phyloP scores from a whole-genome alignment of 2,113 vertebrate species.

The Halichoeres trimaculatus region DNA sequence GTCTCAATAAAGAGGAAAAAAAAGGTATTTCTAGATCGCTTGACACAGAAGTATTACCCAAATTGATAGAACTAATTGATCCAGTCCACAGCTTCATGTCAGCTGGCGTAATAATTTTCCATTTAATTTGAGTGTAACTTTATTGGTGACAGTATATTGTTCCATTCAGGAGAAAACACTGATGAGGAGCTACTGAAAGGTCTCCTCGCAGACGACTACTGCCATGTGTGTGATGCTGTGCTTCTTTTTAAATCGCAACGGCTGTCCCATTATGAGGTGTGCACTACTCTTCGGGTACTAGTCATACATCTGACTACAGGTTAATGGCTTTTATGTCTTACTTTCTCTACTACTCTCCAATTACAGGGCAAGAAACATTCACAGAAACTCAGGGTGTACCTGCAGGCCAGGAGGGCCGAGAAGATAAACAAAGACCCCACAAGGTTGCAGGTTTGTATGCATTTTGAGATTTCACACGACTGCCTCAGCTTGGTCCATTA shows the following conservation, averaged over 20 bases:
- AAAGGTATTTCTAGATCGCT: too few species aligned
- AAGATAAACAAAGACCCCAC: slow-evolving; percentile 47
- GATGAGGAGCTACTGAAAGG: slow-evolving; percentile 71
- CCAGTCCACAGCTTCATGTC: background rate
- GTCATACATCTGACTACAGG: background rate
- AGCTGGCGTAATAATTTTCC: background rate
- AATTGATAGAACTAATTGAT: background rate
- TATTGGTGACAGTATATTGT: slow-evolving; percentile 15
- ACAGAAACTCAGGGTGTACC: slow-evolving; percentile 83
- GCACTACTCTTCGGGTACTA: slow-evolving; percentile 12
- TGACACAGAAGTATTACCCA: too few species aligned
- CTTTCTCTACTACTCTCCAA: slow-evolving; percentile 3
- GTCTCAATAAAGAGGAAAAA: too few species aligned
- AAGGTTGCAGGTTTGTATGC: slow-evolving; percentile 69
- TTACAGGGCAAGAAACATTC: slow-evolving; percentile 89
- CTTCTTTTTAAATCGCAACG: slow-evolving; percentile 87
- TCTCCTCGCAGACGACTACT: slow-evolving; percentile 86
- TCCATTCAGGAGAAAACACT: slow-evolving; percentile 47
- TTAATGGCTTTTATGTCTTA: background rate
- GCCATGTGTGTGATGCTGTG: slow-evolving; percentile 86
- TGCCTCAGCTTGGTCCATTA: background rate
- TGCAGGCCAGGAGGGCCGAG: slow-evolving; percentile 79
- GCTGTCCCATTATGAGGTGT: slow-evolving; percentile 88
- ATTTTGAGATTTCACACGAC: background rate
- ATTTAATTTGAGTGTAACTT: background rate